Conservation (phyloP, 2,113 vertebrate species). For the Charina bottae region DNA sequence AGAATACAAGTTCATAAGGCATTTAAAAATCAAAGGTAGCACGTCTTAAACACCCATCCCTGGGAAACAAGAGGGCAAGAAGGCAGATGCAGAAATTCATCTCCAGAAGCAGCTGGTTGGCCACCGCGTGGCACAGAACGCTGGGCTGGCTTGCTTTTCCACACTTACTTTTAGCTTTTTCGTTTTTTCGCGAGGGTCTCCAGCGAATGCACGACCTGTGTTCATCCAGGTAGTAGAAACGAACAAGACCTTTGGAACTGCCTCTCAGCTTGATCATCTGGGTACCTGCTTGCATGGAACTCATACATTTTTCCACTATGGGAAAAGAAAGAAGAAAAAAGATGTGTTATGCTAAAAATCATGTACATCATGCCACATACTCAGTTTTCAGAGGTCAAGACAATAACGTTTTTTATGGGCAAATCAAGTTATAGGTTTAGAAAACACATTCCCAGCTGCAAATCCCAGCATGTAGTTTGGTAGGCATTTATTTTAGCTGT, state of each 20-base stretch:
- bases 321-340: neutral
- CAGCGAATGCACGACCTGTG: conserved; percentile 96
- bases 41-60: too few relatives aligned
- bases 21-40: too few relatives aligned
- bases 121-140: too few relatives aligned
- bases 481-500: neutral
- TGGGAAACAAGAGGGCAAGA: too few relatives aligned
- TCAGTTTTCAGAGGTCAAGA: neutral
- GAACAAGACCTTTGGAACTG: conserved; percentile 89
- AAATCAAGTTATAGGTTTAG: neutral
- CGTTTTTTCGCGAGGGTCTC: conserved; percentile 95
- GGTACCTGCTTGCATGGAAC: conserved; percentile 91
- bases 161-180: conserved; percentile 98
- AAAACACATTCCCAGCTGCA: neutral
- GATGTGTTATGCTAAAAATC: neutral
- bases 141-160: neutral
- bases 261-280: conserved; percentile 98
- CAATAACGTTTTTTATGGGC: neutral
- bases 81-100: too few relatives aligned
- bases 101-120: too few relatives aligned
- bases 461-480: neutral
- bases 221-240: conserved; percentile 93
- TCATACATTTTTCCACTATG: conserved; percentile 97
- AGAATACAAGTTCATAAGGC: too few relatives aligned
- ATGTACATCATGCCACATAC: rapidly evolving